Conservation (phyloP, 2,797 vertebrate species). For the Australoheros facetus region DNA sequence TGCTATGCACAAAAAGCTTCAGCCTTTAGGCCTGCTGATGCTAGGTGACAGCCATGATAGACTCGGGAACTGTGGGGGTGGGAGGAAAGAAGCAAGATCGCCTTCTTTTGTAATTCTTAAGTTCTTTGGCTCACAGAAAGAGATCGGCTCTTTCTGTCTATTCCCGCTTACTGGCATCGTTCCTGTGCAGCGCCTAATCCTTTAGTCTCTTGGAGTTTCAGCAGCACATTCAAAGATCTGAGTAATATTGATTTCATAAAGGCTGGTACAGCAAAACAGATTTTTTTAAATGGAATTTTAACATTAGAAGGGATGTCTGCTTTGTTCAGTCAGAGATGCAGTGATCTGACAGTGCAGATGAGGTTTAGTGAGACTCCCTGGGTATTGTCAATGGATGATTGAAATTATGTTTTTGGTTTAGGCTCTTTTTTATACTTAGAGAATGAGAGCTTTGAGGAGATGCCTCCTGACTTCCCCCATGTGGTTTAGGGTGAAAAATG, state of each 20-base stretch:
- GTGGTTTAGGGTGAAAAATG: conserved; percentile 16
- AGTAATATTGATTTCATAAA: conserved; percentile 2
- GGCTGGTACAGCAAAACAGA: conserved; percentile 20
- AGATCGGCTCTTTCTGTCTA: conserved; percentile 52
- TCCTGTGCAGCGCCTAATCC: conserved; percentile 25
- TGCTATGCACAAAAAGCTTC: conserved; percentile 68
- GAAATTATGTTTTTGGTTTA: conserved; percentile 25
- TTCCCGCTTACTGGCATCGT: conserved; percentile 48
- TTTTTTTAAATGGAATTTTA: conserved; percentile 29
- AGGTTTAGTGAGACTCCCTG: conserved; percentile 19
- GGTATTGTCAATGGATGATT: conserved; percentile 14
- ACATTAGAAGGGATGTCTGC: conserved; percentile 34
- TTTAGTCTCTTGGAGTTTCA: background rate
- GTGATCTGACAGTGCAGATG: conserved; percentile 39
- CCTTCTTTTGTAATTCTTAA: conserved; percentile 61
- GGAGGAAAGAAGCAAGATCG: conserved; percentile 38
- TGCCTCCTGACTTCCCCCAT: background rate
- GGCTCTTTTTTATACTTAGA: conserved; percentile 14
- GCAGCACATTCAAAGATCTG: background rate
- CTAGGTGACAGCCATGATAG: conserved; percentile 76
- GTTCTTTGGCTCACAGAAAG: conserved; percentile 51
- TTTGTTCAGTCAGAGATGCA: conserved; percentile 56
- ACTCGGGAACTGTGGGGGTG: conserved; percentile 48
- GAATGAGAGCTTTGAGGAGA: conserved; percentile 17
- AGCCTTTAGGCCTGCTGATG: conserved; percentile 72